phyloP scores from a whole-genome alignment of 2,113 vertebrate species.

The Hippocampus zosterae region DNA sequence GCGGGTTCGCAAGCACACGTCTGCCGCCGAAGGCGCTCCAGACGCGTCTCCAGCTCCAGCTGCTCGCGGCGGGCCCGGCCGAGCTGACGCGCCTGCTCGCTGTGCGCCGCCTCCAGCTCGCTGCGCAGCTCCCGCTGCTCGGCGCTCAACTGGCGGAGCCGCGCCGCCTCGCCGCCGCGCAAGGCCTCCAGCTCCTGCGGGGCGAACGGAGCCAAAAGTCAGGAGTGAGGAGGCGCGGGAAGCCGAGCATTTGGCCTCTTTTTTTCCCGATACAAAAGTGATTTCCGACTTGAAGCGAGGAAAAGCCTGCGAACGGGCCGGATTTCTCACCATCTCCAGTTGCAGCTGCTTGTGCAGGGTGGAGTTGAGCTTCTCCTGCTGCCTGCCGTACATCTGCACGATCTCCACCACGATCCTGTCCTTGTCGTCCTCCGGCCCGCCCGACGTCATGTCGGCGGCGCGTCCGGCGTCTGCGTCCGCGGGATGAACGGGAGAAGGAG shows the following conservation, averaged over 20 bases:
- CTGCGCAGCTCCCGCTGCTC: conserved; percentile 90
- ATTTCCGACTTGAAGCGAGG: neutral
- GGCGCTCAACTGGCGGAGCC: conserved; percentile 83
- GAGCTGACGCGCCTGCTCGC: conserved; percentile 88
- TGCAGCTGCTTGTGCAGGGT: conserved; percentile 92
- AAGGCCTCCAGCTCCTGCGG: conserved; percentile 80
- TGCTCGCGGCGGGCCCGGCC: conserved; percentile 90
- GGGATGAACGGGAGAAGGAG: conserved; percentile 27
- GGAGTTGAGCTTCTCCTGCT: conserved; percentile 90
- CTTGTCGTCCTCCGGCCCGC: conserved; percentile 86
- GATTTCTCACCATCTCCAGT: conserved; percentile 84
- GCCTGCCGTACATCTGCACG: conserved; percentile 90
- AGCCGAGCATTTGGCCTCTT: neutral
- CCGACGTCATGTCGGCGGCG: conserved; percentile 35
- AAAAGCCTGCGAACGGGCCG: neutral
- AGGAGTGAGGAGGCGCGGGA: neutral
- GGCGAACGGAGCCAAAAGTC: conserved; percentile 7
- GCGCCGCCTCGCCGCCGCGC: conserved; percentile 75
- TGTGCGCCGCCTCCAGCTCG: conserved; percentile 90
- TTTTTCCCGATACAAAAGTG: too few relatives aligned
- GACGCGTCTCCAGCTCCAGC: conserved; percentile 87
- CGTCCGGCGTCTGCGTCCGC: conserved; percentile 60
- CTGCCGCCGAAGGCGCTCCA: conserved; percentile 92
- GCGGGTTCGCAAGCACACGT: conserved; percentile 87
- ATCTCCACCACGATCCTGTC: conserved; percentile 95